Base-by-base conservation (phyloP, 2,113 vertebrate genomes). In the Paraplagusia blochii region DNA sequence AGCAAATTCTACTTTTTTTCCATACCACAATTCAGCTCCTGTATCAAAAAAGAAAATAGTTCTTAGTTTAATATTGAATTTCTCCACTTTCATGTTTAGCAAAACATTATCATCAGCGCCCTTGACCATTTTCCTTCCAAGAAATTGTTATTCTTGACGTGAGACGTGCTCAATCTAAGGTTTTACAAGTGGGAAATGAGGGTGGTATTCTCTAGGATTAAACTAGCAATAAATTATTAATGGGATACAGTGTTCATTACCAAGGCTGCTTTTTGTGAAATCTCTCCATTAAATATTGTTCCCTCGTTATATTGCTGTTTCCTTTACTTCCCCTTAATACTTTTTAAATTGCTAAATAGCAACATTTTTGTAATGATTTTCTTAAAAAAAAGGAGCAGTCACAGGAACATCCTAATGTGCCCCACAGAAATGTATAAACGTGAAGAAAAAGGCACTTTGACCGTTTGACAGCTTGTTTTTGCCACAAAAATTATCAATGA, bases 31-130 rank as follows among this genome's bases (percentile, higher is more conserved):
- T 11, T 10, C 49, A 52, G 50, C 53, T 61, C 62, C 52, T 58
- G 55, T 43, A 59, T 42, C 63, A 48, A 58, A 72, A 66, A 71
- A 66, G 33, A 60, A 72, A 67, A 70, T 56, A 9, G 35, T 6
- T 44, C 5, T 1, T 34, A 9, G 56, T 66, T 66, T 7, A 64
- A 51, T 68, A 51, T 77, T 66, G 69, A 71, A 64, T 59, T n/a
- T 8, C 13, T 68, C 39, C 29, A 43, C 3, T 16, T 40, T 55
- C 72, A 63, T 56, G 59, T 78, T 58, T 82, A 50, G 48, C 63
- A 72, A 69, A 80, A 71, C 68, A 72, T 69, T 64, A 22, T 49
- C 61, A 71, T 80, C 57, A 69, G 43, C 39, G 7, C 48, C 33
- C 48, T 40, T 3, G 7, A 43, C 48, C 53, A 46, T 49, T 11